phyloP scores from a whole-genome alignment of 2,888 invertebrate species.

The Macrostomum cliftonense region DNA sequence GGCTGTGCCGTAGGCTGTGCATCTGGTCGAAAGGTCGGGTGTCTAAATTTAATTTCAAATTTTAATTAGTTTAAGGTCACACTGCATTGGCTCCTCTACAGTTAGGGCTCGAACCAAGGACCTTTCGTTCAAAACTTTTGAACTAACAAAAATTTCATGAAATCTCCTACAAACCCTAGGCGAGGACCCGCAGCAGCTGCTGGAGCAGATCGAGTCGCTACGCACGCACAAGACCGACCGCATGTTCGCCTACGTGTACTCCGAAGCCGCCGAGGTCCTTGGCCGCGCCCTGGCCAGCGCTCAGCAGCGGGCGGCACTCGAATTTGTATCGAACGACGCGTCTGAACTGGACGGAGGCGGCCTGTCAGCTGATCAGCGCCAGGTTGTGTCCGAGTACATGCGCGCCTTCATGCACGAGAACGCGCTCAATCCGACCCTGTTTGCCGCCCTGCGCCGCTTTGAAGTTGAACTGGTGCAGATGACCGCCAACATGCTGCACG shows the following conservation, averaged over 20 bases:
- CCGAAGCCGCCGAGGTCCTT: constrained; percentile 22
- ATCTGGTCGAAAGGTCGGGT: too few relatives aligned
- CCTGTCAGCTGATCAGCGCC: constrained; percentile 22
- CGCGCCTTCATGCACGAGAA: constrained; percentile 26
- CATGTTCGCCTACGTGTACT: constrained; percentile 29
- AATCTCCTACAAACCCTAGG: too few relatives aligned
- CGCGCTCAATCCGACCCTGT: neutral
- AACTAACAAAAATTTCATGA: too few relatives aligned
- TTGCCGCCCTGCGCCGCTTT: neutral
- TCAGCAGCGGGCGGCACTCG: too few relatives aligned
- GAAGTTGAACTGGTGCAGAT: constrained; percentile 8
- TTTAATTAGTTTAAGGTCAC: too few relatives aligned
- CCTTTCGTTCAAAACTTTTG: too few relatives aligned
- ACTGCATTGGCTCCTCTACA: too few relatives aligned
- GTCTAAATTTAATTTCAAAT: too few relatives aligned
- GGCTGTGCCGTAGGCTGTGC: too few relatives aligned
- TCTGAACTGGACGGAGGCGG: constrained; percentile 14
- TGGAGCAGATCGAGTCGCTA: constrained; percentile 18
- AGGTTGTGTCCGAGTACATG: constrained; percentile 21
- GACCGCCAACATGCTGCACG: constrained; percentile 28
- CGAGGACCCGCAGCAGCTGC: constrained; percentile 12
- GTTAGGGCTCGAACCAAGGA: too few relatives aligned
- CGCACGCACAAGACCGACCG: constrained; percentile 19
- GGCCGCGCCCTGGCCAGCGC: neutral
- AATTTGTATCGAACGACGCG: too few relatives aligned